Evolutionary conservation across 2,888 invertebrate species (phyloP), one percentile per base, ranked within the genome.

Genomic region (Patella pellucida): DNA sequence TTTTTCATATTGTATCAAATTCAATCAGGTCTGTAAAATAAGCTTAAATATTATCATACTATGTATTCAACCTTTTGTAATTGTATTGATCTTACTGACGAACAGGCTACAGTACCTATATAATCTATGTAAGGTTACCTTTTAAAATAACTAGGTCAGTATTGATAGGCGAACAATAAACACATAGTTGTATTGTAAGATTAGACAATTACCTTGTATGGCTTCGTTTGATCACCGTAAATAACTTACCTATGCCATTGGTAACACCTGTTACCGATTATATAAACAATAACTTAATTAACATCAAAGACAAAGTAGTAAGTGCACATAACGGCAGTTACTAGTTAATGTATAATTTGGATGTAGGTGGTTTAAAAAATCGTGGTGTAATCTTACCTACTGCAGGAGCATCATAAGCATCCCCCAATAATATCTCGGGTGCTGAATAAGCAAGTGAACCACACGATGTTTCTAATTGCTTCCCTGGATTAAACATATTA

Each of bases 371-470:
- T 52, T 16, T 16, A 62, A 16, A 7, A n/a, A 72, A 72, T 31
- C 16, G 15, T 2, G 19, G 14, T 27, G 31, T 12, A 70, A 72
- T 88, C 94, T 93, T 89, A 96, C 96, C 96, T 83, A 99, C 99
- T 83, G 98, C 98, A 27, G 98, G 98, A 67, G 99, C 98, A 92
- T 99, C 98, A 92, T 99, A 99, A 1, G 97, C 96, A 92, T 99
- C 99, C 31, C 99, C 99, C 74, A 99, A 93, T 78, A 99, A 93
- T 89, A 99, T 99, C 93, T 99, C 99, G 1, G 99, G 99, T 14
- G 99, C 99, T 3, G 99, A 99, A 92, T 99, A 99, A 27, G 99
- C 99, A 85, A 99, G 93, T 83, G 98, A 98, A 51, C 99, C 99
- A 92, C 99, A 99, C 54, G 97, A 98, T 31, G 99, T 99, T 91